Percentiles rank a stretch among this genome's conserved stretches.
Conservation (phyloP, 2,113 vertebrate species). For the Rhinolophus ferrumequinum region DNA sequence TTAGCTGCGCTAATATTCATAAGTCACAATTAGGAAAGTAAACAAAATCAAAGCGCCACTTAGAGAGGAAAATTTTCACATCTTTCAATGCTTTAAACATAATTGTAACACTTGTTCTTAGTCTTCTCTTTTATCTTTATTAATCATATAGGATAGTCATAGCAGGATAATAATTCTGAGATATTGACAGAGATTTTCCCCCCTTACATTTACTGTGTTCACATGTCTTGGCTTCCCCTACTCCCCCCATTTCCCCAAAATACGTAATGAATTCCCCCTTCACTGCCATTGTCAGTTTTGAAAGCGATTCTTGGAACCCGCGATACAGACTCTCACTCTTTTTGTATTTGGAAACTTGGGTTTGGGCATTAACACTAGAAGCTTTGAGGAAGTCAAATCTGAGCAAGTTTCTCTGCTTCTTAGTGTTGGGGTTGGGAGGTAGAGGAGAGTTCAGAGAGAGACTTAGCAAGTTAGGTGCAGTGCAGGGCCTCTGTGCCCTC, state of each 20-base stretch:
- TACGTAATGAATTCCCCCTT: background rate
- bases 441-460: background rate
- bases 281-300: background rate
- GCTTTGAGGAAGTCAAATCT: background rate
- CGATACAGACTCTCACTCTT: background rate
- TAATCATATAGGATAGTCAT: background rate
- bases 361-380: background rate
- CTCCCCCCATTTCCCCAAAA: background rate
- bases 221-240: background rate
- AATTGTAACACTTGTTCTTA: background rate
- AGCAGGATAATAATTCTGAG: background rate
- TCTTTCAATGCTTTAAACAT: background rate
- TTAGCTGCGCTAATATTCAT: background rate
- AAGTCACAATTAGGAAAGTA: background rate
- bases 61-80: background rate
- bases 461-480: background rate
- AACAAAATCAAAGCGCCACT: background rate
- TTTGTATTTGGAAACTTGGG: background rate
- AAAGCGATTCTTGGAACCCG: background rate
- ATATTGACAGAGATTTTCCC: background rate
- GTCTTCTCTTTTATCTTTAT: background rate
- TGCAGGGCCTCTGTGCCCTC: background rate
- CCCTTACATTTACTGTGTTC: background rate
- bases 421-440: background rate
- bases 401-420: background rate